Conservation (phyloP, 2,888 invertebrate species). For the Apotomis betuletana region DNA sequence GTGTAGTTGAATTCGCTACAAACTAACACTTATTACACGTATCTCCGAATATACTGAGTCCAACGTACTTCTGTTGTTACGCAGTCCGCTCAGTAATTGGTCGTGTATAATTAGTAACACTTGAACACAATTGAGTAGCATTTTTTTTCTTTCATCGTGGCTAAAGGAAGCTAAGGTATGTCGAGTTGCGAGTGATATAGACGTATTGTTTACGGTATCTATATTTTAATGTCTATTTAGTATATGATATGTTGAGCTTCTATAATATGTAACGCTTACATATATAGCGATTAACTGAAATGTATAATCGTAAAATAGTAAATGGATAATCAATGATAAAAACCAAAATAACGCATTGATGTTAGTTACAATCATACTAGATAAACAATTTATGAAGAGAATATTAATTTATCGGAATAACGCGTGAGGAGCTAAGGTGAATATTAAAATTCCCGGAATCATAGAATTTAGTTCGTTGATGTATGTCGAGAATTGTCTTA, state of each 20-base stretch:
- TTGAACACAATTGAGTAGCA: slow-evolving; percentile 51
- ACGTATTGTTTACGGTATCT: slow-evolving; percentile 17
- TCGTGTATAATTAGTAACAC: slow-evolving; percentile 4
- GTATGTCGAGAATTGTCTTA: too few relatives aligned
- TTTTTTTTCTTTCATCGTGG: slow-evolving; percentile 63
- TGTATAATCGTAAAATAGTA: background rate
- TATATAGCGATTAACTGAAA: background rate
- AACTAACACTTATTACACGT: background rate
- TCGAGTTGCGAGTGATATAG: slow-evolving; percentile 46
- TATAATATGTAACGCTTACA: slow-evolving; percentile 27
- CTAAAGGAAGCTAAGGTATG: slow-evolving; percentile 80
- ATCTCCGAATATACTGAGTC: background rate
- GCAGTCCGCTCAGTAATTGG: slow-evolving; percentile 4
- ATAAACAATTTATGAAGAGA: too few relatives aligned
- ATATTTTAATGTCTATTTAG: background rate
- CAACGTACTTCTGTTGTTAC: background rate
- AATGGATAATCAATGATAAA: background rate
- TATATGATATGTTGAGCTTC: slow-evolving; percentile 8
- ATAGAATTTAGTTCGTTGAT: too few relatives aligned
- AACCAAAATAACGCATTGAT: too few relatives aligned
- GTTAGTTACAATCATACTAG: too few relatives aligned
- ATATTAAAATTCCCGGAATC: too few relatives aligned
- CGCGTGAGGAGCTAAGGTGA: too few relatives aligned
- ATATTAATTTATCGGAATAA: too few relatives aligned
- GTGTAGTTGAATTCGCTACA: background rate